These are phyloP conservation scores for Octonoba sinensis DNA, from an alignment of 2,888 invertebrate genomes.

Conservation along the genomic window DNA sequence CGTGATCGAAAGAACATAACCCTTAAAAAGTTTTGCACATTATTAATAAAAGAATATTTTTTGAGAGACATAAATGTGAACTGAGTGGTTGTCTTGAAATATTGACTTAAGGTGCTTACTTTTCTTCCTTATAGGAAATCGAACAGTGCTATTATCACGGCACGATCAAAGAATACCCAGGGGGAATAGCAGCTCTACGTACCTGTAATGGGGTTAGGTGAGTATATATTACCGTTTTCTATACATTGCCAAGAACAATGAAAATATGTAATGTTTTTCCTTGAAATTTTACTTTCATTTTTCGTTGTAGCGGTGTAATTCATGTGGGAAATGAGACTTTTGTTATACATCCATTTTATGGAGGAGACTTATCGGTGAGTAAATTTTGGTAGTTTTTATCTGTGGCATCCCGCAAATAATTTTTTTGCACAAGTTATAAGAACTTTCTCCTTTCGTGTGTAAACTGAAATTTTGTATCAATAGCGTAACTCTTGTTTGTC, in stretches of 20 bases:
- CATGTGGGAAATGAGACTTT: constrained; percentile 98
- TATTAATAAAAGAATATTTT: too few species aligned
- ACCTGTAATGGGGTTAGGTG: constrained; percentile 94
- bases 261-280: too few species aligned
- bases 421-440: too few species aligned
- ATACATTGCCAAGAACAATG: too few species aligned
- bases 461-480: too few species aligned
- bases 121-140: constrained; percentile 79
- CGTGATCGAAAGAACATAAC: too few species aligned
- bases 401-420: background rate
- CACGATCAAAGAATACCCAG: constrained; percentile 95
- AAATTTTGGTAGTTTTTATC: background rate
- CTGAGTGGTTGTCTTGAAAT: too few species aligned
- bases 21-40: too few species aligned
- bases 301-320: constrained; percentile 83
- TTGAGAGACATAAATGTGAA: too few species aligned
- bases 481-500: background rate
- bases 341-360: constrained; percentile 97
- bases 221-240: background rate
- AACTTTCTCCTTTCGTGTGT: too few species aligned
- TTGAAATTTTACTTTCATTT: background rate
- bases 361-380: constrained; percentile 95
- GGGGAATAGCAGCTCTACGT: constrained; percentile 95
- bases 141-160: constrained; percentile 99
- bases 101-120: background rate